Conservation (phyloP, 2,113 vertebrate species). For the Salvelinus namaycush region DNA sequence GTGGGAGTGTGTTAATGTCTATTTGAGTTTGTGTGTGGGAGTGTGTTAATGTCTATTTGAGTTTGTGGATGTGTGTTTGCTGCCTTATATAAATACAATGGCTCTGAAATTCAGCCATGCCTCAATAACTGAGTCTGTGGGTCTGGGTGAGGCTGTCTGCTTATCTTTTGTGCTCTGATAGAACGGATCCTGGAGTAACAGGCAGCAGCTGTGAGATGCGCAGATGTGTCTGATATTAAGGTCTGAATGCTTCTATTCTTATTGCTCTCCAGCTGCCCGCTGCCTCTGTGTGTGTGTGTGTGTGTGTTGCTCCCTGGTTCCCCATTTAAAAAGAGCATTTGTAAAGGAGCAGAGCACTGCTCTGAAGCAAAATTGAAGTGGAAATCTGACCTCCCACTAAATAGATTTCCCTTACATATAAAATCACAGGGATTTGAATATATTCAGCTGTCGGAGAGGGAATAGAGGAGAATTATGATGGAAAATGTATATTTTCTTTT, state of each 20-base stretch:
- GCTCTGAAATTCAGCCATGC: not conserved
- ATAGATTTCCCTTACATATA: not conserved
- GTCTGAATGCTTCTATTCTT: constrained; percentile 9
- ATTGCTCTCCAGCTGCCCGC: constrained; percentile 5
- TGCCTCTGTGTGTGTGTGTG: not conserved
- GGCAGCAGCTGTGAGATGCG: constrained; percentile 19
- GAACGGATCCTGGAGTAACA: not conserved
- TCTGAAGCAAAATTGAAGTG: not conserved
- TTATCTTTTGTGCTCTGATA: constrained; percentile 8
- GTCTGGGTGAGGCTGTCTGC: not conserved
- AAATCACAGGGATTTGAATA: not conserved
- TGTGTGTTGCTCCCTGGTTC: constrained; percentile 2
- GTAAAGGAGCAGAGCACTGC: not conserved
- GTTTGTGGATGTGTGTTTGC: not conserved
- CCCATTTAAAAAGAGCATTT: not conserved
- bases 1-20: not conserved
- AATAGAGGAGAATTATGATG: too few species aligned
- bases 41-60: not conserved
- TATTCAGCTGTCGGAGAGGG: not conserved
- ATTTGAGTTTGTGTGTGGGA: too few species aligned
- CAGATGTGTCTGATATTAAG: constrained; percentile 22
- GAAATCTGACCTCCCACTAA: constrained; percentile 5
- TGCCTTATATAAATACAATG: not conserved
- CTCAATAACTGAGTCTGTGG: not conserved
- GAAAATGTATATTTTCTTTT: too few species aligned